Percentiles rank a stretch among this genome's conserved stretches.
phyloP scores from a whole-genome alignment of 2,888 invertebrate genomes.

The Desoria tigrina region DNA sequence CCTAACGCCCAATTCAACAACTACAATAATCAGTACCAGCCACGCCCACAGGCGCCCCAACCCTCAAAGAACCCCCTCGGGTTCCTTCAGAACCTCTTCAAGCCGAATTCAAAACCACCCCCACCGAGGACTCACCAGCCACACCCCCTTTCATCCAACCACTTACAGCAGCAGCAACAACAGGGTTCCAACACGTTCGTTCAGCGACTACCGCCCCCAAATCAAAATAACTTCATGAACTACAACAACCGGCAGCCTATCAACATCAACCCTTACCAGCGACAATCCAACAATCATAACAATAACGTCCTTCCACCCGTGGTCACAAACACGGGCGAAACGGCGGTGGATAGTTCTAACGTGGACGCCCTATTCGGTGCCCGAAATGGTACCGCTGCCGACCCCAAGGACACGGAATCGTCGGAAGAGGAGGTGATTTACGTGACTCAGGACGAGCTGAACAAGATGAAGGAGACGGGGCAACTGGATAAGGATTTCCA shows the following conservation, averaged over 20 bases:
- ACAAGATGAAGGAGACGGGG: slow-evolving; percentile 47
- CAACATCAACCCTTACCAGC: too few relatives aligned
- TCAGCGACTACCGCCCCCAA: not conserved
- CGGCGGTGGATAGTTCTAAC: slow-evolving; percentile 26
- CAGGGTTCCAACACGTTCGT: not conserved
- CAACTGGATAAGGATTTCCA: slow-evolving; percentile 46
- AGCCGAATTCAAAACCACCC: not conserved
- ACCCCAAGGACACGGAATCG: slow-evolving; percentile 15
- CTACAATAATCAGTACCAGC: not conserved
- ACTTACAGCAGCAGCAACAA: not conserved
- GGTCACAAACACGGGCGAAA: slow-evolving; percentile 22
- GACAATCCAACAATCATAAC: slow-evolving; percentile 27
- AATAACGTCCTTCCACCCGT: slow-evolving; percentile 26
- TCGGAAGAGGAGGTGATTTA: slow-evolving; percentile 51
- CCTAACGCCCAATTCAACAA: too few relatives aligned
- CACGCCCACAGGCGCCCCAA: not conserved
- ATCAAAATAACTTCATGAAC: too few relatives aligned
- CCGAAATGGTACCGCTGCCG: too few relatives aligned
- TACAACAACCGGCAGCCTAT: too few relatives aligned
- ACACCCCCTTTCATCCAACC: not conserved
- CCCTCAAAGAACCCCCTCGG: not conserved
- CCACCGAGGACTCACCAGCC: not conserved
- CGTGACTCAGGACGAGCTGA: slow-evolving; percentile 51
- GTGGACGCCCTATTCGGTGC: slow-evolving; percentile 37
- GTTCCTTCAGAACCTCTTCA: not conserved